These are phyloP conservation scores for Protaetia brevitarsis DNA, from an alignment of 1,140 invertebrate species.

Conservation along the genomic window DNA sequence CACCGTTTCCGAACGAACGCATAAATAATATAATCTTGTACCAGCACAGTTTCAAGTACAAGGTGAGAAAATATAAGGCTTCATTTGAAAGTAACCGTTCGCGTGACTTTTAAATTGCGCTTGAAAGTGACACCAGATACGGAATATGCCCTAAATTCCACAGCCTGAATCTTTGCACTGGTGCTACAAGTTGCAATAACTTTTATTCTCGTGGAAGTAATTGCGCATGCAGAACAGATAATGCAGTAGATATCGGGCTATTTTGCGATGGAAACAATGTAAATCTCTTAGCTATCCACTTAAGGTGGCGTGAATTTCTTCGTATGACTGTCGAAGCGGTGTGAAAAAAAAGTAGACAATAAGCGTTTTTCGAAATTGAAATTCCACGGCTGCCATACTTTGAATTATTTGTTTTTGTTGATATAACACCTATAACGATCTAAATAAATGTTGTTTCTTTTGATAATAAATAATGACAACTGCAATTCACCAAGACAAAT, in stretches of 20 bases:
- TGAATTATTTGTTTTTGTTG: no score
- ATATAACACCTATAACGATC: no score
- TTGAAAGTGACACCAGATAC: slow-evolving; percentile 16
- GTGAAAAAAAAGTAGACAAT: no score
- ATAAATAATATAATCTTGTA: neutral
- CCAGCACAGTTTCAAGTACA: slow-evolving; percentile 9
- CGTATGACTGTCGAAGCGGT: no score
- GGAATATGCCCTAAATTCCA: slow-evolving; percentile 6
- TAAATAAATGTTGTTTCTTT: no score
- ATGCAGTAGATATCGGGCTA: neutral
- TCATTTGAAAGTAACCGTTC: slow-evolving; percentile 17
- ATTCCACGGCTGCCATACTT: no score
- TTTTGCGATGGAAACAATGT: neutral
- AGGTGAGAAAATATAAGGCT: slow-evolving; percentile 17
- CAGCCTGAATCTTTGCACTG: neutral
- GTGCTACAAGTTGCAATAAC: neutral
- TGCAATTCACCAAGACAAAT: no score
- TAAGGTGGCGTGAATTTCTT: no score
- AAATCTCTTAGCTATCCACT: no score
- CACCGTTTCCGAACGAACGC: no score
- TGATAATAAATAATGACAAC: no score
- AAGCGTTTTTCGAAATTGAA: no score
- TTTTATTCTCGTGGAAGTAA: slow-evolving; percentile 8
- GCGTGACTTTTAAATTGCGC: slow-evolving; percentile 13
- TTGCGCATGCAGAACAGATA: slow-evolving; percentile 11